These are phyloP conservation scores for Corydoras maculifer DNA, from an alignment of 2,113 vertebrate genomes.

Conservation along the genomic window DNA sequence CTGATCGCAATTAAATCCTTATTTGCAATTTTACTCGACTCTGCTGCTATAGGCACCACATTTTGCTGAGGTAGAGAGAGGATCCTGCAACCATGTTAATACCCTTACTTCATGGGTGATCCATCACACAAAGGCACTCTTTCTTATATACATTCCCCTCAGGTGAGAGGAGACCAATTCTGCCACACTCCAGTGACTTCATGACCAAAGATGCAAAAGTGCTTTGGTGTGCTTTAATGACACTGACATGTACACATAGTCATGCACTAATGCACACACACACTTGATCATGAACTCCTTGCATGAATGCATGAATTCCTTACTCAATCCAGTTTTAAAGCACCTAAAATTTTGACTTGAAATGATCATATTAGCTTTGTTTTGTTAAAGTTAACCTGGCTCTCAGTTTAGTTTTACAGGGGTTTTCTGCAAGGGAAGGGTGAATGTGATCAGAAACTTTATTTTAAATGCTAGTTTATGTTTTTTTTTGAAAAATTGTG, in stretches of 20 bases:
- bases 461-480: too few relatives aligned
- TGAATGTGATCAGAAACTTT: too few relatives aligned
- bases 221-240: slow-evolving; percentile 12
- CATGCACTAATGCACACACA: background rate
- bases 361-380: too few relatives aligned
- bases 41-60: slow-evolving; percentile 42
- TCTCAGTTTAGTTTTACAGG: too few relatives aligned
- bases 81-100: slow-evolving; percentile 60
- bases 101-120: slow-evolving; percentile 50
- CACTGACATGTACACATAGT: slow-evolving; percentile 8
- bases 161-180: slow-evolving; percentile 20
- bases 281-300: too few relatives aligned
- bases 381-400: too few relatives aligned
- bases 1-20: slow-evolving; percentile 62
- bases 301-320: too few relatives aligned
- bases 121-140: slow-evolving; percentile 49
- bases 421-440: too few relatives aligned
- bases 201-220: slow-evolving; percentile 12
- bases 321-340: too few relatives aligned
- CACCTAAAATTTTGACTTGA: too few relatives aligned
- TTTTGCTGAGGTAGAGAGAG: slow-evolving; percentile 56
- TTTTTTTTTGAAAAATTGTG: too few relatives aligned
- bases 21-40: slow-evolving; percentile 48
- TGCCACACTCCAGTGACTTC: slow-evolving; percentile 7
- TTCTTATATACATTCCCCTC: slow-evolving; percentile 22